Evolutionary conservation across 2,888 invertebrate genomes (phyloP).

Genomic region (Coleophora deauratella): DNA sequence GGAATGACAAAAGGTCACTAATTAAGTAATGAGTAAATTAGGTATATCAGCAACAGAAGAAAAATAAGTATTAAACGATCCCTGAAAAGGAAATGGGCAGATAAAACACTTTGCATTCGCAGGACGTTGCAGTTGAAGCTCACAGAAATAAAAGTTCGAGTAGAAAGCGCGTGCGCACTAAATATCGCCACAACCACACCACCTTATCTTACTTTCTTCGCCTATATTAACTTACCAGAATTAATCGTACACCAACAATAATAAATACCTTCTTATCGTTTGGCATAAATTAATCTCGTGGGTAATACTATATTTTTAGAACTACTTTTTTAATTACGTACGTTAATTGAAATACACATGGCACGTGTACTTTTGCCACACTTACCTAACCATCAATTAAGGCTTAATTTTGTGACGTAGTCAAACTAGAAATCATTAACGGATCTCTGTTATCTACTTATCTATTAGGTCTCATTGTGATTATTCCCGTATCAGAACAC

Average conservation of each 20-base stretch:
- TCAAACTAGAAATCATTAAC: neutral
- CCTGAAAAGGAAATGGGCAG: no score
- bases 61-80: no score
- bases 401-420: conserved; percentile 1
- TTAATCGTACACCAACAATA: conserved; percentile 56
- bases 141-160: no score
- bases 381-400: conserved; percentile 3
- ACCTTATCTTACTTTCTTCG: conserved; percentile 36
- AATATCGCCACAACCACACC: conserved; percentile 28
- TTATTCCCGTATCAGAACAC: neutral
- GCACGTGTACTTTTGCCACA: conserved; percentile 11
- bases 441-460: no score
- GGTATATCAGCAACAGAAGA: no score
- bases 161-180: conserved; percentile 8
- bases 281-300: conserved; percentile 60
- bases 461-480: no score
- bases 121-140: no score
- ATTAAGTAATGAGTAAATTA: no score
- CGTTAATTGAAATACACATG: conserved; percentile 51
- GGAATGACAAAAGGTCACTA: no score
- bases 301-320: conserved; percentile 56
- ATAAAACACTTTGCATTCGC: no score
- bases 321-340: conserved; percentile 61
- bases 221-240: conserved; percentile 39
- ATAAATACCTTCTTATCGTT: conserved; percentile 59